phyloP scores from a whole-genome alignment of 1,140 invertebrate genomes.

The Pseudachorutes palmiensis region DNA sequence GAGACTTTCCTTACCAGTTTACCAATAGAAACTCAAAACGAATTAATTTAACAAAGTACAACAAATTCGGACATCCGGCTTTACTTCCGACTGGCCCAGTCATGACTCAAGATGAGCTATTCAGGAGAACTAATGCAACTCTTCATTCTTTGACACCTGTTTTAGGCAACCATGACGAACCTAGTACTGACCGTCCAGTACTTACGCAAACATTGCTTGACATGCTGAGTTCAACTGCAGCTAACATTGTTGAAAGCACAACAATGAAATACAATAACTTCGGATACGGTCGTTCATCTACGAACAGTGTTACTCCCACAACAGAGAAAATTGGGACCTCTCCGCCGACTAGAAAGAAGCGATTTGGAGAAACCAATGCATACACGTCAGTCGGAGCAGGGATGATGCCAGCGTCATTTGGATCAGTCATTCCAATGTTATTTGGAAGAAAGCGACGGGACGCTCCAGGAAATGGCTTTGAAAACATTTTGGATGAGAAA shows the following conservation, averaged over 20 bases:
- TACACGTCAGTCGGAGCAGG: conserved; percentile 33
- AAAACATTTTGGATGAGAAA: too few species aligned
- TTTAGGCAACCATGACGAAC: conserved; percentile 15
- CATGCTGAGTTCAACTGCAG: not conserved
- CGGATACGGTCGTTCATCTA: not conserved
- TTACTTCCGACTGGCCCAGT: not conserved
- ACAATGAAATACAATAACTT: conserved; percentile 3
- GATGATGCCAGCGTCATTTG: conserved; percentile 34
- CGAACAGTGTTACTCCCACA: not conserved
- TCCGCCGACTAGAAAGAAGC: not conserved
- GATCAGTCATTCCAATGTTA: conserved; percentile 28
- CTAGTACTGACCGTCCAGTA: not conserved
- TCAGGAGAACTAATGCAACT: conserved; percentile 29
- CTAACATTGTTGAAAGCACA: conserved; percentile 4
- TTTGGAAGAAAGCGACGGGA: conserved; percentile 28
- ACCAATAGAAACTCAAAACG: not conserved
- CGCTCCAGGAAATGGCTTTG: too few species aligned
- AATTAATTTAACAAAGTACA: not conserved
- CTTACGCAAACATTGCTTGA: not conserved
- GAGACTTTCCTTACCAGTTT: conserved; percentile 13
- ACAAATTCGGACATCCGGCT: not conserved
- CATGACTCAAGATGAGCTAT: conserved; percentile 30
- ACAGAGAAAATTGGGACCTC: not conserved
- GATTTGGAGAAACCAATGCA: conserved; percentile 19
- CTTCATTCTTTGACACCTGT: conserved; percentile 25